Base-by-base conservation (phyloP, 2,113 vertebrate species). In the Loxodonta africana region DNA sequence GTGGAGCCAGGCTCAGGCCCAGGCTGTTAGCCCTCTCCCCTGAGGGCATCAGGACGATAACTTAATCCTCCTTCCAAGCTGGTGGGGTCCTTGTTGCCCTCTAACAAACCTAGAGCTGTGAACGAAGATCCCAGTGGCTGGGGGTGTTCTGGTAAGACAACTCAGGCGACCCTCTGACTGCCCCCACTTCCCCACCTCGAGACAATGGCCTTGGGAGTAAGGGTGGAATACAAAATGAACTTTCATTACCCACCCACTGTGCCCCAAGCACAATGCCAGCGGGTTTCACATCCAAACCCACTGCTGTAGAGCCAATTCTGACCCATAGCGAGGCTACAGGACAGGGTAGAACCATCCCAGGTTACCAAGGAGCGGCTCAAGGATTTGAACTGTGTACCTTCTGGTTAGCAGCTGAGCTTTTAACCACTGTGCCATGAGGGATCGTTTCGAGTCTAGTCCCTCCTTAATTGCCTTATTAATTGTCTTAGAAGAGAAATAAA, bases 141-240 rank as follows among this genome's bases (percentile, higher is more conserved):
- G 33, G 4, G 0, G 2, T 8, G 60, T 48, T 44, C 69, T 14
- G 20, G 26, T 33, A 30, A 25, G 30, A 37, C 0, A 0, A 14
- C 37, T 62, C 0, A 0, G 77, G 57, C 37, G 69, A 51, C 1
- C 44, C 8, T 9, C 26, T 51, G 33, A 1, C 0, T 18, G 0
- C 1, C 23, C 51, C 0, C 10, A 0, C 1, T 57, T 23, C 2
- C 0, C 10, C 10, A 6, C 2, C 41, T 7, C 53, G 9, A 4
- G 53, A 60, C 6, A 15, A 41, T 0, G 0, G 69, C 8, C 33
- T 17, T 25, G 18, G 30, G 30, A 44, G 9, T 12, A 20, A 0
- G 4, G 37, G 18, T n/a, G 37, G 12, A 26, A 48, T 20, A 37
- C 4, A 37, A 8, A 5, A 0, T 4, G 8, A 0, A 11, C 2